Evolutionary conservation across 2,113 vertebrate species (phyloP), one percentile per base, ranked within the genome.

Genomic region (Hydropotes inermis): DNA sequence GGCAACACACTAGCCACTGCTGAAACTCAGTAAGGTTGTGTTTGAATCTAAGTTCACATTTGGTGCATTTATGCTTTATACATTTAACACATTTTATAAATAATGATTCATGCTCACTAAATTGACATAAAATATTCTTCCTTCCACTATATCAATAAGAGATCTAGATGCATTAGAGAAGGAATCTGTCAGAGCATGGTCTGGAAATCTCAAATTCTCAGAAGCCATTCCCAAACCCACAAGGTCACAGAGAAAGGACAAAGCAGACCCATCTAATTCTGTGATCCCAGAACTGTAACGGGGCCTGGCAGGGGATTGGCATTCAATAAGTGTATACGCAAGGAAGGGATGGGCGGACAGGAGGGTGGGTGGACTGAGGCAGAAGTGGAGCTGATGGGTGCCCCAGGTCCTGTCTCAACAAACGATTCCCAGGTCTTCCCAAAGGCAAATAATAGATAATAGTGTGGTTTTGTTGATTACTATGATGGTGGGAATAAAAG

Each of bases 31-130:
- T 47, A 67, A 89, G 64, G 88, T 16, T 74, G 39, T 47, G 16
- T 88, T 81, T 8, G 2, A 94, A 27, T 84, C 50, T 78, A 54
- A 87, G 67, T 45, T 58, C 64, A 43, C 58, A 54, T 36, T 83
- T 91, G 36, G 67, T 83, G 47, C 70, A n/a, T 27, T 79, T 84
- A 79, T 23, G 27, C 61, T 87, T 57, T 43, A 17, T 91, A 74
- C 78, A 10, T 70, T 97, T 55, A 74, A 30, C 57, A 92, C 10
- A 39, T 33, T 93, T 82, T 74, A 58, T 50, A 95, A 93, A 91
- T 47, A 76, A 70, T 93, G 52, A 87, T 55, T 47, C 54, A 58
- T 61, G 55, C 25, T 58, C 39, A 61, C 52, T 27, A 82, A 88
- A 52, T 6, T 9, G 3, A 39, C 70, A 67, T 27, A 60, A 91